Evolutionary conservation across 2,888 invertebrate genomes (phyloP).

Genomic region (Athalia rosae): DNA sequence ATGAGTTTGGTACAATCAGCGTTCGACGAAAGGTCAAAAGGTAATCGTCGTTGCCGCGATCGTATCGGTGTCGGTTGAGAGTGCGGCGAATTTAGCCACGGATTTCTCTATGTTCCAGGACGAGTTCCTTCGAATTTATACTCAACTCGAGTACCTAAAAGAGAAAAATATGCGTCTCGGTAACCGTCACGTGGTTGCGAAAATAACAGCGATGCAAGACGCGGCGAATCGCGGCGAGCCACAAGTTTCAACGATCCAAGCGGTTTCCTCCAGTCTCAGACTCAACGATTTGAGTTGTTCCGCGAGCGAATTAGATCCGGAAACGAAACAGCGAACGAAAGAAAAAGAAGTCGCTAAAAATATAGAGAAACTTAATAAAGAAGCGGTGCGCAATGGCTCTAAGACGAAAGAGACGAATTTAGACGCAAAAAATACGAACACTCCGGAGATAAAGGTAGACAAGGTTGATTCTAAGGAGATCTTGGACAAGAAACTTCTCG

Average conservation of each 20-base stretch:
- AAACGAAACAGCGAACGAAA: conserved; percentile 31
- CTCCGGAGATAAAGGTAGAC: conserved; percentile 71
- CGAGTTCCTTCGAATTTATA: conserved; percentile 87
- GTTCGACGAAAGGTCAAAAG: too few relatives aligned
- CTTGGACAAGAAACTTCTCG: conserved; percentile 48
- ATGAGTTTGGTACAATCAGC: too few relatives aligned
- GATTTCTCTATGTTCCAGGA: conserved; percentile 76
- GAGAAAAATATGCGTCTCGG: conserved; percentile 86
- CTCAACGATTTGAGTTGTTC: conserved; percentile 71
- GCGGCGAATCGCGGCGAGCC: conserved; percentile 81
- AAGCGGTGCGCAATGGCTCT: conserved; percentile 55
- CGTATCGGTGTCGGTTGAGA: not conserved
- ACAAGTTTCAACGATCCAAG: conserved; percentile 72
- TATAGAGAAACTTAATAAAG: conserved; percentile 50
- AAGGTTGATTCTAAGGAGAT: conserved; percentile 73
- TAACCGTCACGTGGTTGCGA: conserved; percentile 83
- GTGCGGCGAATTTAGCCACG: not conserved
- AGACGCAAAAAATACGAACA: conserved; percentile 47
- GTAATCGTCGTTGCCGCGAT: too few relatives aligned
- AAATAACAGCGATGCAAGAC: conserved; percentile 88
- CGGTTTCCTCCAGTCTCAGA: conserved; percentile 67
- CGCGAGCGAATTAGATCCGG: conserved; percentile 30
- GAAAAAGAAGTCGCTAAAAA: conserved; percentile 50
- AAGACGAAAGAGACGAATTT: conserved; percentile 47
- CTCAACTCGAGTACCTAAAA: conserved; percentile 86